These are phyloP conservation scores for Dorcus hopei DNA, from an alignment of 2,888 invertebrate genomes.

Conservation along the genomic window DNA sequence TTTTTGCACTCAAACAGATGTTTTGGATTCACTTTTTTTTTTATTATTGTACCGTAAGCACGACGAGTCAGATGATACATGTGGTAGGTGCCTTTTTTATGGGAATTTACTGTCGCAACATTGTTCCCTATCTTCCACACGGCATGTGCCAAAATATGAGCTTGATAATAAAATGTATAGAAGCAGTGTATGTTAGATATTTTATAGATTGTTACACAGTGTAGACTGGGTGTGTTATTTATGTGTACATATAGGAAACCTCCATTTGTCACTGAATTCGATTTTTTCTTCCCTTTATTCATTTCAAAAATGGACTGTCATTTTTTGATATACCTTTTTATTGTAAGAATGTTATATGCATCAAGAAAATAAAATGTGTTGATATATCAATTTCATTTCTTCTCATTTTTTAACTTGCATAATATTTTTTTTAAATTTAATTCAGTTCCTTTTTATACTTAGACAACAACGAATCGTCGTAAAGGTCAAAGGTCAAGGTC, in stretches of 20 bases:
- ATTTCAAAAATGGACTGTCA: conserved; percentile 38
- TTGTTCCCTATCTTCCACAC: conserved; percentile 40
- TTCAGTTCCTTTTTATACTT: too few species aligned
- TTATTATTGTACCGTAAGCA: too few species aligned
- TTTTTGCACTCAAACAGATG: too few species aligned
- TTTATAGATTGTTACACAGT: conserved; percentile 50
- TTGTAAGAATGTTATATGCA: conserved; percentile 45
- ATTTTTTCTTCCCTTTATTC: conserved; percentile 23
- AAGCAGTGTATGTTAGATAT: conserved; percentile 29
- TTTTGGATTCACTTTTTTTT: too few species aligned
- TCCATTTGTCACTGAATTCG: neutral
- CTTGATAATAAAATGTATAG: conserved; percentile 35
- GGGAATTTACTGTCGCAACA: conserved; percentile 18
- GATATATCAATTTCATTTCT: too few species aligned
- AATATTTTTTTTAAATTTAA: too few species aligned
- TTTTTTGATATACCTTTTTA: conserved; percentile 45
- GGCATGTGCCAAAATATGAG: conserved; percentile 45
- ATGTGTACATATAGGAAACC: neutral
- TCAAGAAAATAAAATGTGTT: conserved; percentile 29
- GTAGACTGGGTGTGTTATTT: conserved; percentile 26
- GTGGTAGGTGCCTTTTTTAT: conserved; percentile 44
- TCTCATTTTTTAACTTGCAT: too few species aligned
- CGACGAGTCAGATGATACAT: neutral
- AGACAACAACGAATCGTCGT: too few species aligned
- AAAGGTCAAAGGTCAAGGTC: too few species aligned